Conservation (phyloP, 2,888 invertebrate species). For the Aphodius granarius region DNA sequence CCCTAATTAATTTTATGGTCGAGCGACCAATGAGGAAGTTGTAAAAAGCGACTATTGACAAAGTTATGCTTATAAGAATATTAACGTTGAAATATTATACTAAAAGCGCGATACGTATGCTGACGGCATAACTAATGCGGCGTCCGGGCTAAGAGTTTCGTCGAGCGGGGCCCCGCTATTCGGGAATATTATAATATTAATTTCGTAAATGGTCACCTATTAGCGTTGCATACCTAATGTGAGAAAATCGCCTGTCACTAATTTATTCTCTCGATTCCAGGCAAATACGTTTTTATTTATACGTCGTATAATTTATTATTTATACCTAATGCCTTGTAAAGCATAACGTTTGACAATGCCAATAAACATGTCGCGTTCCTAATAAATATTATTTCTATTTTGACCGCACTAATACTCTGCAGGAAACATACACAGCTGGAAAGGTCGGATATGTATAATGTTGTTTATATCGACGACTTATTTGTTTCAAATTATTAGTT, state of each 20-base stretch:
- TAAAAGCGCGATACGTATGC: constrained; percentile 12
- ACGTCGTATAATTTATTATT: neutral
- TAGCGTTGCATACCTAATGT: constrained; percentile 12
- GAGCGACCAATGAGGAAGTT: constrained; percentile 10
- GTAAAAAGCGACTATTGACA: constrained; percentile 8
- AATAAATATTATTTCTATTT: neutral
- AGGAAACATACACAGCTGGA: neutral
- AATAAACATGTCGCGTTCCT: neutral
- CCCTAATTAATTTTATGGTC: constrained; percentile 1
- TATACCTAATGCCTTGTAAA: neutral
- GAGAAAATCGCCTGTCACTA: constrained; percentile 9
- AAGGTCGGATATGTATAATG: neutral
- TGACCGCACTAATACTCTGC: neutral
- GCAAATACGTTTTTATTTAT: constrained; percentile 7
- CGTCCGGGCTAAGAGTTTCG: neutral
- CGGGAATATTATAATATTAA: constrained; percentile 10
- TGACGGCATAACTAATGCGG: constrained; percentile 2
- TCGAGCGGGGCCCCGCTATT: neutral
- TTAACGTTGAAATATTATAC: constrained; percentile 10
- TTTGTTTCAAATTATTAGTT: neutral
- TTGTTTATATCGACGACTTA: neutral
- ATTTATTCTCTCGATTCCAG: constrained; percentile 7
- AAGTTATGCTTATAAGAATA: constrained; percentile 6
- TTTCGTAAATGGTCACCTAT: constrained; percentile 1
- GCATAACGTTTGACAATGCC: neutral